phyloP scores from a whole-genome alignment of 2,113 vertebrate genomes.

The Diadophis punctatus region DNA sequence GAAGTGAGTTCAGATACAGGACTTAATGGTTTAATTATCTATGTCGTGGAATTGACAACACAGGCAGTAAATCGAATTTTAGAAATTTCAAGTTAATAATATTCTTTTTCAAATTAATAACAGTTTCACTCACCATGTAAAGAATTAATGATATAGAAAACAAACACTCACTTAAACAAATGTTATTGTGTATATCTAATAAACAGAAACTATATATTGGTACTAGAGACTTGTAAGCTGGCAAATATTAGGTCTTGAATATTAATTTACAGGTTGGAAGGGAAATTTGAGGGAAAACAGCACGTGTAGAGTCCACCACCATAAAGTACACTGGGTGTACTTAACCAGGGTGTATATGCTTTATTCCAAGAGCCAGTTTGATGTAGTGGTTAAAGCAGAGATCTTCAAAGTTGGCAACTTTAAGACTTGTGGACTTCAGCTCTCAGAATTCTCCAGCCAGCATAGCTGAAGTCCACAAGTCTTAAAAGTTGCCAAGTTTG shows the following conservation, averaged over 20 bases:
- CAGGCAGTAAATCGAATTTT: neutral
- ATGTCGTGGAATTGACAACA: neutral
- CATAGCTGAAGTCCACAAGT: too few species aligned
- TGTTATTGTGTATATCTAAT: too few species aligned
- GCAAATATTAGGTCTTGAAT: neutral
- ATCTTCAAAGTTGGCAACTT: too few species aligned
- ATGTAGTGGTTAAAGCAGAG: neutral
- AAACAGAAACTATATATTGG: neutral
- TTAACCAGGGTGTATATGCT: neutral
- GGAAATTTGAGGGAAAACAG: neutral
- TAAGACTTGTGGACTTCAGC: too few species aligned
- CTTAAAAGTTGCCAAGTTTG: too few species aligned
- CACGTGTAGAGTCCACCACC: neutral
- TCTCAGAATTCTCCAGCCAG: too few species aligned
- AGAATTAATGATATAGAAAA: neutral
- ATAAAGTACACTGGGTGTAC: neutral
- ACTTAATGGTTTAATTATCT: neutral
- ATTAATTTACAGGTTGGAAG: neutral
- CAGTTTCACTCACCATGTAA: neutral
- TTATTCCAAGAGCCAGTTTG: neutral
- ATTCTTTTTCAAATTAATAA: neutral
- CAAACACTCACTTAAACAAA: neutral
- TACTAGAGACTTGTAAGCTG: neutral
- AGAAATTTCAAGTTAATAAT: neutral
- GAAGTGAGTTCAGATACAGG: neutral